Base-by-base conservation (phyloP, 2,113 vertebrate species). In the Romanogobio albipinnatus region DNA sequence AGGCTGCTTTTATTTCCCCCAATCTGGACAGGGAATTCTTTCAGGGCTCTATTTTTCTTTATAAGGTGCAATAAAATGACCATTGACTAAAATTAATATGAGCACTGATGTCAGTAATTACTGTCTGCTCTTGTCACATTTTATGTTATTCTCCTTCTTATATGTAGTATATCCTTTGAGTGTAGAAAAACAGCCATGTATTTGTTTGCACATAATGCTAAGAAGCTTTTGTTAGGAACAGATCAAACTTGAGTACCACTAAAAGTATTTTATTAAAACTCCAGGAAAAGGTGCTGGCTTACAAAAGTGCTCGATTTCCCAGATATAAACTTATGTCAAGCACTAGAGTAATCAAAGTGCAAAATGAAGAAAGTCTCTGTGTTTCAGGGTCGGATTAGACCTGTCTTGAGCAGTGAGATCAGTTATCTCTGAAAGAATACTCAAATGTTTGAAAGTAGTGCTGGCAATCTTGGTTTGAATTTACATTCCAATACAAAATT, bases 1-100 rank as follows among this genome's bases (percentile, higher is more conserved):
- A 61, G 26, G n/a, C 75, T 22, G 51, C 61, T 29, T 45, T 79
- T 76, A 86, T 86, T 89, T 85, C 43, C 39, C 45, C 22, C 43
- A 84, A 66, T 80, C 82, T 88, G 76, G 26, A 83, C 64, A 83
- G 19, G 64, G 79, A 56, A 76, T 82, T 51, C 64, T 82, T 58
- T 56, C 19, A 70, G 49, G 49, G 76, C 9, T 53, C 49, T 39
- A 82, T 70, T 71, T 49, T 82, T 19, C 26, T 24, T 7, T 14
- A 17, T 81, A 49, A 68, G 13, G 61, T 68, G 79, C 19, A 61
- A 15, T 80, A 80, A 49, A 80, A 80, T 49, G 47, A 82, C 64
- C 61, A 22, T 24, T 58, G 66, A 53, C 79, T 68, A 81, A 81
- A 45, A 82, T 82, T 39, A 82, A 71, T 82, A 39, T 1, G 26